These are phyloP conservation scores for Tipula lateralis DNA, from an alignment of 2,888 invertebrate genomes.

Conservation along the genomic window DNA sequence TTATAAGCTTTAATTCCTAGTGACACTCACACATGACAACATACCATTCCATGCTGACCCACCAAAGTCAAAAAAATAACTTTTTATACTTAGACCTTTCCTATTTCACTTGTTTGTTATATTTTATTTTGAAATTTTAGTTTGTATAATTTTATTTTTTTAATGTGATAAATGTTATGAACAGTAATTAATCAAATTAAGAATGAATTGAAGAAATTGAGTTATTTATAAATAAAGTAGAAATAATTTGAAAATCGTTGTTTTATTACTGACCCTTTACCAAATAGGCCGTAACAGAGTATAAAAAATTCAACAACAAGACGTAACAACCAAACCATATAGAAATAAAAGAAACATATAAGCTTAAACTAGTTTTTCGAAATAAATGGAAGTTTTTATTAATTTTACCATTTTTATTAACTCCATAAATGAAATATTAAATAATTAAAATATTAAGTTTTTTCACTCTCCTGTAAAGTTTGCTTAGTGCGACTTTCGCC, in stretches of 20 bases:
- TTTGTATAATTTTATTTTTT: background rate
- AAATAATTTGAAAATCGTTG: background rate
- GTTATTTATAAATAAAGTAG: background rate
- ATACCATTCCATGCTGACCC: background rate
- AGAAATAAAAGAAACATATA: background rate
- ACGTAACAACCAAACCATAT: constrained; percentile 12
- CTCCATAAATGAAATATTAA: background rate
- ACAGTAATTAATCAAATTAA: background rate
- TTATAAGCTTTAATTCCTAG: background rate
- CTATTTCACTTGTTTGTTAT: background rate
- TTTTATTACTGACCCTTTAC: background rate
- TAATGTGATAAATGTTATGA: background rate
- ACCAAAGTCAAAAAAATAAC: constrained; percentile 4
- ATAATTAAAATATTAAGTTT: no score
- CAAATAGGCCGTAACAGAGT: constrained; percentile 20
- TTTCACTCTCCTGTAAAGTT: no score
- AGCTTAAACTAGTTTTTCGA: background rate
- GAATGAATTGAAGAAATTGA: background rate
- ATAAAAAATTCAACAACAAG: background rate
- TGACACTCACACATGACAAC: background rate
- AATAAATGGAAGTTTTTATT: background rate
- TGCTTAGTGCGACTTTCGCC: no score
- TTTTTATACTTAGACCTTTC: background rate
- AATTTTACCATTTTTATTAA: background rate
- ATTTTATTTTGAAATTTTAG: background rate